A percentile compares a stretch with the other conserved stretches of the same genome.
These are phyloP conservation scores for Volucella inanis DNA, from an alignment of 2,888 invertebrate species.

Conservation along the genomic window DNA sequence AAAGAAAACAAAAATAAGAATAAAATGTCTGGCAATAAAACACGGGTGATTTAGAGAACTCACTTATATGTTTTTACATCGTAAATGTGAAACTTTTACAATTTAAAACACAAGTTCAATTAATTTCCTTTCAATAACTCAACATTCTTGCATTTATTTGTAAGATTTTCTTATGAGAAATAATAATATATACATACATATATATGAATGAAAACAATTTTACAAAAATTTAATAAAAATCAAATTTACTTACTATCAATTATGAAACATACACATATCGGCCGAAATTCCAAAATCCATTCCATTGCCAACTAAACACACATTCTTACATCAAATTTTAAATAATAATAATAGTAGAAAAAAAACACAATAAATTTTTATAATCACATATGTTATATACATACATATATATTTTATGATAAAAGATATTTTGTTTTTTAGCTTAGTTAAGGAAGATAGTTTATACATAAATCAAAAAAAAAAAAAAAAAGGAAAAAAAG, in stretches of 20 bases:
- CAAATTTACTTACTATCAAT: constrained; percentile 20
- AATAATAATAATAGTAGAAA: constrained; percentile 9
- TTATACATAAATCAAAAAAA: constrained; percentile 4
- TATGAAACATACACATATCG: constrained; percentile 58
- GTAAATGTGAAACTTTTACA: constrained; percentile 25
- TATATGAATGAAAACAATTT: too few relatives aligned
- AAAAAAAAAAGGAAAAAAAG: constrained; percentile 7
- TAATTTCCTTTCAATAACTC: constrained; percentile 11
- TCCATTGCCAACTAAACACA: constrained; percentile 55
- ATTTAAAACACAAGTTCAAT: constrained; percentile 37
- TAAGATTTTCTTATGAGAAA: constrained; percentile 21
- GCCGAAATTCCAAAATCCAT: constrained; percentile 60
- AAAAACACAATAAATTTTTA: constrained; percentile 6
- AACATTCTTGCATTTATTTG: constrained; percentile 43
- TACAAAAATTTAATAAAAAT: background rate
- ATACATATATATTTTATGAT: constrained; percentile 40
- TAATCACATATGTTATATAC: background rate
- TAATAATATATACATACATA: background rate
- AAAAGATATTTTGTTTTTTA: constrained; percentile 27
- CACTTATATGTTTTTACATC: constrained; percentile 17
- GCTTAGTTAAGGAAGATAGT: constrained; percentile 52
- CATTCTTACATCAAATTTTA: constrained; percentile 31
- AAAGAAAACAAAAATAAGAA: too few relatives aligned
- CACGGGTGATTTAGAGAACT: constrained; percentile 31
- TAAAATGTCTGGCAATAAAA: constrained; percentile 29